Evolutionary conservation across 2,888 invertebrate species (phyloP).

Genomic region (Diadegma fenestrale): DNA sequence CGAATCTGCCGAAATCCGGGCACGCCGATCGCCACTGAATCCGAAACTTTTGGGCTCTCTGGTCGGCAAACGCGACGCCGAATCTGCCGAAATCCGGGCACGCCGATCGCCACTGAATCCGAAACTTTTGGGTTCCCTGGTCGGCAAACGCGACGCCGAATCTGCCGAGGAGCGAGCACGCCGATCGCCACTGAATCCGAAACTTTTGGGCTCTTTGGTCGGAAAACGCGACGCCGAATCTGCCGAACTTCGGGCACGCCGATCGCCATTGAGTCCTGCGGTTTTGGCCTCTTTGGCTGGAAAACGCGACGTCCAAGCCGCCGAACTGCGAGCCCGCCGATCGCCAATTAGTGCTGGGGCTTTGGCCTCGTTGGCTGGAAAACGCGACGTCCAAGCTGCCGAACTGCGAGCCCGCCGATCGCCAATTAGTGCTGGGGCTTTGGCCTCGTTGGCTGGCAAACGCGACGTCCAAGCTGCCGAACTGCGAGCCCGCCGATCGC

Average conservation of each 20-base stretch:
- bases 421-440: background rate
- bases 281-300: conserved; percentile 9
- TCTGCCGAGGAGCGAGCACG: background rate
- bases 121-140: background rate
- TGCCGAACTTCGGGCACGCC: background rate
- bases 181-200: too few species aligned
- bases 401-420: background rate
- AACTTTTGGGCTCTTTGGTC: too few species aligned
- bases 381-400: conserved; percentile 10
- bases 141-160: too few species aligned
- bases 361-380: background rate
- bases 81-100: background rate
- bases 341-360: background rate
- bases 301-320: conserved; percentile 17
- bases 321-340: background rate
- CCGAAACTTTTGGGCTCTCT: too few species aligned
- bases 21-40: too few species aligned
- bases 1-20: background rate
- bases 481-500: background rate
- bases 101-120: background rate
- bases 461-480: conserved; percentile 5
- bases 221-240: background rate
- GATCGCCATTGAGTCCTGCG: background rate
- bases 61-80: background rate
- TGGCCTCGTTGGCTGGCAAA: conserved; percentile 9